Evolutionary conservation across 2,113 vertebrate genomes (phyloP), one percentile per base, ranked within the genome.

Genomic region (Cyanoramphus novaezelandiae): DNA sequence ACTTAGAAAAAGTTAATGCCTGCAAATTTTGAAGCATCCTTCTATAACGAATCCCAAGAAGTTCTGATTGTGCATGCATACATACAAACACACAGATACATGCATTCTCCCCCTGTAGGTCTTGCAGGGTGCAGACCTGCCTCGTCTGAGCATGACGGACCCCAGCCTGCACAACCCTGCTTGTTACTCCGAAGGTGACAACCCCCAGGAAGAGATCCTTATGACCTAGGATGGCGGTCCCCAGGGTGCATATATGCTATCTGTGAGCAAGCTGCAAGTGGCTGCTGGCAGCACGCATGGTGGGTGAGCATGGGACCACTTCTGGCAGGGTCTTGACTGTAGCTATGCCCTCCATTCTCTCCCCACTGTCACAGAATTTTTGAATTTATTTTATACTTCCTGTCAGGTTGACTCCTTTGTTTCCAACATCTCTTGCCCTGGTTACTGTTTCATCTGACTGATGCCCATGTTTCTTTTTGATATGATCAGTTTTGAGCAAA

Each of bases 11-110:
- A 41, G 12, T 33, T 41, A 74, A 72, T 18, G 28, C 11, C 3
- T 50, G 2, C 2, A 62, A 52, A 86, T 23, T 77, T 74, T 46
- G 13, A 62, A 86, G 44, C 15, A 31, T 3, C 2, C 2, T 55
- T 76, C 19, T 43, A 4, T n/a, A 59, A 27, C 13, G 35, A 21
- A 53, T 49, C 4, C 5, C 7, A 41, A 33, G 24, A 82, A 63
- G 4, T 59, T 75, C 9, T 79, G 20, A 31, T 23, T 47, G 37
- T 55, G 17, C 25, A 7, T 55, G 23, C 27, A 4, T 33, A 37
- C 7, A 5, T 2, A 10, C 18, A 39, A 4, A 3, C 17, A 59
- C 1, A 18, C 0, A 43, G 8, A 37, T 29, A 24, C 0, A 0
- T 21, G 2, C 13, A 33, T 4, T 35, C 7, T 4, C 18, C 2